A percentile compares a stretch with the other conserved stretches of the same genome.
Evolutionary conservation across 1,140 invertebrate species (phyloP).

Genomic region (Helicoverpa zea): DNA sequence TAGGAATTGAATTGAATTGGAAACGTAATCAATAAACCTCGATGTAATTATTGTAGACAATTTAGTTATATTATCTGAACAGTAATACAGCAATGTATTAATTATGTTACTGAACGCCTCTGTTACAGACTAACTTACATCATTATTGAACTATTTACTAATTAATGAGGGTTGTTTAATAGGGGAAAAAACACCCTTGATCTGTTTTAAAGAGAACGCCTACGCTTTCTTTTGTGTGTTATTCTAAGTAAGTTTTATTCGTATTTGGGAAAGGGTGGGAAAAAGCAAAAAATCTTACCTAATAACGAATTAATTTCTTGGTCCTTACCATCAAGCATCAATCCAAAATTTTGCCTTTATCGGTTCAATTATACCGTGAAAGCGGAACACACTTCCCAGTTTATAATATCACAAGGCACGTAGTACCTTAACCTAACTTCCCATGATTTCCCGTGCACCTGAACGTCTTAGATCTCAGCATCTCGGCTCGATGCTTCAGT

Average conservation of each 20-base stretch:
- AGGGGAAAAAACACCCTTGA: too few relatives aligned
- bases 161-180: too few relatives aligned
- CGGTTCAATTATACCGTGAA: too few relatives aligned
- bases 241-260: too few relatives aligned
- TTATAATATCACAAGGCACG: not conserved
- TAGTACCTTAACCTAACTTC: not conserved
- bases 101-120: not conserved
- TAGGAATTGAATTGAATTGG: slow-evolving; percentile 17
- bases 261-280: too few relatives aligned
- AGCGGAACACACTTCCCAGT: too few relatives aligned
- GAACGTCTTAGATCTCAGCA: slow-evolving; percentile 1
- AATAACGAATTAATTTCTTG: too few relatives aligned
- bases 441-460: not conserved
- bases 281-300: too few relatives aligned
- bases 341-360: too few relatives aligned
- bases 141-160: not conserved
- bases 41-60: slow-evolving; percentile 32
- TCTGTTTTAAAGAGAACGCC: too few relatives aligned
- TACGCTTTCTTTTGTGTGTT: too few relatives aligned
- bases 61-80: slow-evolving; percentile 11
- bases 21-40: slow-evolving; percentile 39
- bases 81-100: not conserved
- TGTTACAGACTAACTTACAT: not conserved
- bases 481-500: not conserved
- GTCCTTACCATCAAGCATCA: too few relatives aligned